Percentiles rank a stretch among this genome's conserved stretches.
These are phyloP conservation scores for Trichoplax adhaerens DNA, from an alignment of 37 sponge, comb jelly and placozoan genomes.

Conservation along the genomic window DNA sequence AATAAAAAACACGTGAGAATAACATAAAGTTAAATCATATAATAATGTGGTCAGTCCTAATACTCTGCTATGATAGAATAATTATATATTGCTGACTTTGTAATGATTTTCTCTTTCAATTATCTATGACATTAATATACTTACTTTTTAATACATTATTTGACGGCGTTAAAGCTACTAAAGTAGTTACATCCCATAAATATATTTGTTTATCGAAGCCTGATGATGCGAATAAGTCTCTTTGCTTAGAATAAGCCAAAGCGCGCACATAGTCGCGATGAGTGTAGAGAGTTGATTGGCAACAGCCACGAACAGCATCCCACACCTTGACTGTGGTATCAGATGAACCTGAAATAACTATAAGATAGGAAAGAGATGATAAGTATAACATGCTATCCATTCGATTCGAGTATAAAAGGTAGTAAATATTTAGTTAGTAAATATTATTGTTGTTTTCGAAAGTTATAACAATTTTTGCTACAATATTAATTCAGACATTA, in stretches of 20 bases:
- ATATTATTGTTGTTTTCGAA: too few species aligned
- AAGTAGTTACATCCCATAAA: conserved; percentile 76
- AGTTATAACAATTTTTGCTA: too few species aligned
- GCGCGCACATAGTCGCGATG: conserved; percentile 86
- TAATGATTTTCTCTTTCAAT: too few species aligned
- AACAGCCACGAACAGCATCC: conserved; percentile 43
- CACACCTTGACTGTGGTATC: conserved; percentile 80
- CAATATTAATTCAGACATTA: too few species aligned
- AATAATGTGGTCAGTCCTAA: too few species aligned
- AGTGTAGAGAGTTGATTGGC: conserved; percentile 53
- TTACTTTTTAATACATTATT: conserved; percentile 77
- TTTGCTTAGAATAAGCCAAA: conserved; percentile 54
- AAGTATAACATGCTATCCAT: too few species aligned
- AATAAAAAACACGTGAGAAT: too few species aligned
- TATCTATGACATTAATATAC: neutral
- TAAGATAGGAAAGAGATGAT: neutral
- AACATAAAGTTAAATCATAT: too few species aligned
- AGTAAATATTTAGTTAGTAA: too few species aligned
- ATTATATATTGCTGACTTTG: too few species aligned
- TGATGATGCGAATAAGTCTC: conserved; percentile 57
- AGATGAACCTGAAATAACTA: conserved; percentile 89
- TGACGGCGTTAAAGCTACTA: conserved; percentile 47
- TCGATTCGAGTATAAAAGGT: too few species aligned
- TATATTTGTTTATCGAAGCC: conserved; percentile 70
- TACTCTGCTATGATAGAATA: too few species aligned